These are phyloP conservation scores for Patella pellucida DNA, from an alignment of 2,888 invertebrate species.

Conservation along the genomic window DNA sequence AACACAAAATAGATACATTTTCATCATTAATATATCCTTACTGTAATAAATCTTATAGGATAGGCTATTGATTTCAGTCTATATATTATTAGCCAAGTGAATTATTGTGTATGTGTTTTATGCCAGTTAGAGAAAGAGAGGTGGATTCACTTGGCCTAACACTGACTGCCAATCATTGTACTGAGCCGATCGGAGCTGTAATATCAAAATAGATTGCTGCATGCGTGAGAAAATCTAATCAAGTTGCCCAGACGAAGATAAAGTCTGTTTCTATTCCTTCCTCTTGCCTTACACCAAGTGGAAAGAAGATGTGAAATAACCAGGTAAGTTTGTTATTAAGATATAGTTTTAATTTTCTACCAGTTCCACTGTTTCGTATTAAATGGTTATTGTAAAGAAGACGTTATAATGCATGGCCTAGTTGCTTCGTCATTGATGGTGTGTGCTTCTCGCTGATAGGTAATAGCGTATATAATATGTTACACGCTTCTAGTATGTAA, in stretches of 20 bases:
- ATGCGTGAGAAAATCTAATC: constrained; percentile 11
- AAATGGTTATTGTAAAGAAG: no score
- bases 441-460: no score
- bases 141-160: constrained; percentile 2
- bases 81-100: neutral
- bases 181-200: neutral
- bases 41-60: neutral
- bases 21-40: neutral
- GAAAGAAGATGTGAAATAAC: neutral
- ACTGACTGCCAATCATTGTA: constrained; percentile 10
- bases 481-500: no score
- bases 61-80: neutral
- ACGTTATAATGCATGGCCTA: no score
- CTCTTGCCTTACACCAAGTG: neutral
- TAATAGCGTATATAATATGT: no score
- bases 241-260: constrained; percentile 5
- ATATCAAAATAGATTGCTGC: constrained; percentile 12
- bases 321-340: neutral
- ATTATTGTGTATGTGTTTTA: neutral
- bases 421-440: no score
- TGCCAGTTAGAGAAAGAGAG: neutral
- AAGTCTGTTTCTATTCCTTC: constrained; percentile 3
- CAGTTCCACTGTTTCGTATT: no score
- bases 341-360: no score
- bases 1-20: neutral